Evolutionary conservation across 1,140 invertebrate species (phyloP).

Genomic region (Arion vulgaris): DNA sequence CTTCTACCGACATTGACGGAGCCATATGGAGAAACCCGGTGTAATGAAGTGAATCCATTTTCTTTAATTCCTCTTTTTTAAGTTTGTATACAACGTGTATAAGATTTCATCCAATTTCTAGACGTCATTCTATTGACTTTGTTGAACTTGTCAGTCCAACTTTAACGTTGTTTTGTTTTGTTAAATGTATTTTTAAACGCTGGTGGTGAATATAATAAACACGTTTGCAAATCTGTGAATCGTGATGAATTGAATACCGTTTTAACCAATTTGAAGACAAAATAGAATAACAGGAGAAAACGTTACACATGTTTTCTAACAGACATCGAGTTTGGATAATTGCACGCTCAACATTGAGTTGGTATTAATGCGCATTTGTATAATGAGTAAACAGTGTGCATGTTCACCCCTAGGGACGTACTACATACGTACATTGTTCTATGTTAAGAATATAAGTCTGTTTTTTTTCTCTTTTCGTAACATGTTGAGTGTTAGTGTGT

Average conservation of each 20-base stretch:
- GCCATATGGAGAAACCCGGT: too few relatives aligned
- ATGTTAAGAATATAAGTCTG: too few relatives aligned
- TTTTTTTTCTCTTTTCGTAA: too few relatives aligned
- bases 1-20: too few relatives aligned
- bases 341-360: background rate
- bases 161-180: too few relatives aligned
- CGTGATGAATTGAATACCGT: slow-evolving; percentile 8
- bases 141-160: background rate
- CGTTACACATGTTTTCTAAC: background rate
- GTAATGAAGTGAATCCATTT: too few relatives aligned
- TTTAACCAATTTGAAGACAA: background rate
- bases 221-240: background rate
- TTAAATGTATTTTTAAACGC: background rate
- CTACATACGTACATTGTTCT: too few relatives aligned
- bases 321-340: background rate
- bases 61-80: too few relatives aligned
- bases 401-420: background rate
- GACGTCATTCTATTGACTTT: background rate
- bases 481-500: too few relatives aligned
- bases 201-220: background rate
- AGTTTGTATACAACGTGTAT: too few relatives aligned
- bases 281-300: background rate
- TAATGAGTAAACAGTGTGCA: background rate
- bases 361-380: background rate
- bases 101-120: too few relatives aligned